Percentiles rank a stretch among this genome's conserved stretches.
These are phyloP conservation scores for Drosophila barbarae DNA, from an alignment of 2,888 invertebrate genomes.

Conservation along the genomic window DNA sequence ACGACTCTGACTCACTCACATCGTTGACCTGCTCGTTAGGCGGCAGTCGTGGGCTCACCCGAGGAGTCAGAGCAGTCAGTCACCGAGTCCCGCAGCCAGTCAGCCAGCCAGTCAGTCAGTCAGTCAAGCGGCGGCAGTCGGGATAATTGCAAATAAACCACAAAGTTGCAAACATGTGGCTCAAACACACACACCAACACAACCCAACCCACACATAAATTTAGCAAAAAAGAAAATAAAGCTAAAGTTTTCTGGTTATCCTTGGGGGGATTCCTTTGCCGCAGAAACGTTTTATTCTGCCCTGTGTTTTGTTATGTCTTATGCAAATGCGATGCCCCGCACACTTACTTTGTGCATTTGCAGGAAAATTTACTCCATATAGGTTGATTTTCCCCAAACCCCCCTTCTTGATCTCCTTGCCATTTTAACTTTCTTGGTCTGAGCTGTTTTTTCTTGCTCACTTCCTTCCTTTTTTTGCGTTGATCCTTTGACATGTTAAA, in stretches of 20 bases:
- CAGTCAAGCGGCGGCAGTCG: constrained; percentile 45
- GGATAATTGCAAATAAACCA: constrained; percentile 75
- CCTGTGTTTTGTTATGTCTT: constrained; percentile 56
- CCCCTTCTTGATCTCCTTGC: constrained; percentile 26
- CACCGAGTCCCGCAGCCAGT: constrained; percentile 12
- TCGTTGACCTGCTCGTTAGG: constrained; percentile 55
- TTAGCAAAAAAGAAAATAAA: constrained; percentile 19
- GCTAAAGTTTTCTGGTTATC: constrained; percentile 40
- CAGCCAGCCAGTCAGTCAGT: constrained; percentile 17
- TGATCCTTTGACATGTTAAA: constrained; percentile 75
- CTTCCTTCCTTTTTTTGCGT: constrained; percentile 29
- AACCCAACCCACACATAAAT: constrained; percentile 46
- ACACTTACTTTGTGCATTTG: constrained; percentile 44
- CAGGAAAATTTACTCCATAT: constrained; percentile 56
- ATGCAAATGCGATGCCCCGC: constrained; percentile 64
- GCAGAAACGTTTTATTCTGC: constrained; percentile 53
- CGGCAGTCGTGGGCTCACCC: constrained; percentile 15
- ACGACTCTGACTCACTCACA: constrained; percentile 30
- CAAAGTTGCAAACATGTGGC: constrained; percentile 71
- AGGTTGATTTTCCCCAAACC: constrained; percentile 53
- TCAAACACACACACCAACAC: constrained; percentile 10
- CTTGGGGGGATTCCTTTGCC: constrained; percentile 32
- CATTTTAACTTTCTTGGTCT: constrained; percentile 29
- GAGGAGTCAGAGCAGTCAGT: constrained; percentile 17
- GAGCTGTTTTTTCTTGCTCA: constrained; percentile 13